Evolutionary conservation across 1,140 invertebrate genomes (phyloP).

Genomic region (Aradophagus sp.): DNA sequence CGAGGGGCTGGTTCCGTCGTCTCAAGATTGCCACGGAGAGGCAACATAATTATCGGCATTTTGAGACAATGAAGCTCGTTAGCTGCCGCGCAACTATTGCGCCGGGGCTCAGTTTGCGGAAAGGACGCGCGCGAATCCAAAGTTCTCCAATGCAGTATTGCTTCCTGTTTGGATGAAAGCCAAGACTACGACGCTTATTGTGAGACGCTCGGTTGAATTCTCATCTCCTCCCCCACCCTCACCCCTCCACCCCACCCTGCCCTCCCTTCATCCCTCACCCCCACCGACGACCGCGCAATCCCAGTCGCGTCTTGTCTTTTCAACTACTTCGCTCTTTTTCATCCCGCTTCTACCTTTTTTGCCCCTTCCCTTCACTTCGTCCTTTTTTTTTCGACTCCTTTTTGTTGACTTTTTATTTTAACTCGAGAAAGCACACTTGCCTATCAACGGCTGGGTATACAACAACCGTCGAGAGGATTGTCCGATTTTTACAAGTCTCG

Average conservation of each 20-base stretch:
- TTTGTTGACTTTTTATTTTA: too few relatives aligned
- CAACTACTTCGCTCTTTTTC: constrained; percentile 27
- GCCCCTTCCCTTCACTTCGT: constrained; percentile 3
- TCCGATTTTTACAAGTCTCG: constrained; percentile 51
- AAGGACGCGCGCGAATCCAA: constrained; percentile 43
- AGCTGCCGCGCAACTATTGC: constrained; percentile 30
- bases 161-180: constrained; percentile 67
- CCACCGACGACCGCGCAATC: too few relatives aligned
- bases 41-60: too few relatives aligned
- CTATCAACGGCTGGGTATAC: constrained; percentile 23
- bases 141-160: constrained; percentile 63
- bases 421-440: constrained; percentile 26
- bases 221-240: too few relatives aligned
- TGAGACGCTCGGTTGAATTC: constrained; percentile 32
- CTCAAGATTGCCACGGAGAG: too few relatives aligned
- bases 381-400: too few relatives aligned
- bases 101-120: constrained; percentile 53
- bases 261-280: too few relatives aligned
- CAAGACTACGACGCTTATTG: constrained; percentile 69
- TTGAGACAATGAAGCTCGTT: constrained; percentile 34
- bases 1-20: too few relatives aligned
- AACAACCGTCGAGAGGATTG: constrained; percentile 33
- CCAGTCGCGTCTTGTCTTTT: constrained; percentile 39
- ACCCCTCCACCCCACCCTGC: constrained; percentile 4
- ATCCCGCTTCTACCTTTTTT: too few relatives aligned